phyloP scores from a whole-genome alignment of 2,888 invertebrate genomes.

The Patella depressa region DNA sequence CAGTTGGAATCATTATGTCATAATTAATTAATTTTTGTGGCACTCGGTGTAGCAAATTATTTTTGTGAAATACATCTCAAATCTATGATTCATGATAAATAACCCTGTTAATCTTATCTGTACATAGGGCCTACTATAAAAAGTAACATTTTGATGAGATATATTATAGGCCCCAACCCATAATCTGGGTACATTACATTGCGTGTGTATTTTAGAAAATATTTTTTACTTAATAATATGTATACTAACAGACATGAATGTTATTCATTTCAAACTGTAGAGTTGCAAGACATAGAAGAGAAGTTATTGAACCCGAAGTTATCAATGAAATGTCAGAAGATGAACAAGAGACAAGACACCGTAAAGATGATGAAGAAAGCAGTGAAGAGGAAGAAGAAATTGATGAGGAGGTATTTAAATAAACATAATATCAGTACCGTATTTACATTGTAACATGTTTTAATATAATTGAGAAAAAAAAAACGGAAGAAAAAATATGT shows the following conservation, averaged over 20 bases:
- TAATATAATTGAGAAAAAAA: too few relatives aligned
- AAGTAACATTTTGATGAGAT: too few relatives aligned
- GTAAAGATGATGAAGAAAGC: conserved; percentile 57
- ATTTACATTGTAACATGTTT: too few relatives aligned
- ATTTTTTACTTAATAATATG: too few relatives aligned
- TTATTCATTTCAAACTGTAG: conserved; percentile 34
- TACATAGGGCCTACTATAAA: too few relatives aligned
- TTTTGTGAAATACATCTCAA: neutral
- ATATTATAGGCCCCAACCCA: too few relatives aligned
- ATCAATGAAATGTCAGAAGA: conserved; percentile 79
- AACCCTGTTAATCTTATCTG: neutral
- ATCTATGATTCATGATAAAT: neutral
- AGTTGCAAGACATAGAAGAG: conserved; percentile 62
- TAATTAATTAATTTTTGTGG: neutral
- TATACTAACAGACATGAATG: too few relatives aligned
- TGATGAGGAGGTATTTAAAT: conserved; percentile 65
- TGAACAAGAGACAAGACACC: conserved; percentile 45
- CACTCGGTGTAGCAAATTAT: neutral
- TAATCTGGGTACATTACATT: too few relatives aligned
- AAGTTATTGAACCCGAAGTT: conserved; percentile 73
- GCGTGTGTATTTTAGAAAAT: too few relatives aligned
- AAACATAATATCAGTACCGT: neutral
- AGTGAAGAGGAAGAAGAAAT: conserved; percentile 66
- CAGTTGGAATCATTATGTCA: neutral
- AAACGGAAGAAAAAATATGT: too few relatives aligned